Evolutionary conservation across 2,113 vertebrate genomes (phyloP), one percentile per base, ranked within the genome.

Genomic region (Sitta europaea): DNA sequence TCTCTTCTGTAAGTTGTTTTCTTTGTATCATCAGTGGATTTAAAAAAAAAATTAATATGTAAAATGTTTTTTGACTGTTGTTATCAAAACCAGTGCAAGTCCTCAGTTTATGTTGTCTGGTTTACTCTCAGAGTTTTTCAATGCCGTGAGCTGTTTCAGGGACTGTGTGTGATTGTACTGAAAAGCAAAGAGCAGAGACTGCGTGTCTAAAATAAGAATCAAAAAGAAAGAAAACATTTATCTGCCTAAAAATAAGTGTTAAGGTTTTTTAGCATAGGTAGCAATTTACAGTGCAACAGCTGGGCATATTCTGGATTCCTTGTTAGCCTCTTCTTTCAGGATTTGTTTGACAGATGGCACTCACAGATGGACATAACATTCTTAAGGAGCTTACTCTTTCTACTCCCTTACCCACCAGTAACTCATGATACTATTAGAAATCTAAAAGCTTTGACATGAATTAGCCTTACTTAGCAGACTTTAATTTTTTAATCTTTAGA

Each of bases 311-410:
- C 91, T 86, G 81, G 88, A 97, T 97, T 97, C 95, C 83, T 84
- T 2, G 31, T 91, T 92, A 96, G 94, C 88, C 59, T 67, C 81
- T 71, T 95, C 91, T 96, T 95, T 91, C 78, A 87, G 90, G 92
- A 91, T 97, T 81, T 96, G 91, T 95, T 90, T 94, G 96, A 92
- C 98, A 98, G 98, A 98, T 98, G 98, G 98, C 94, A 94, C 82
- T 97, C 97, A 95, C 98, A 99, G 98, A 98, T 99, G 98, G 98
- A 97, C 97, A 94, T 95, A 95, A 96, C 95, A 97, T 97, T 98
- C 97, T 98, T 98, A 98, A 97, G 97, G 78, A 97, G 98, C 98
- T 98, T 99, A 98, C 97, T 98, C 95, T 93, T 97, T 96, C 96
- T 98, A 95, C 98, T 98, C 94, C 97, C 89, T 97, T 97, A 91